These are phyloP conservation scores for Litocranius walleri DNA, from an alignment of 2,113 vertebrate species.

Conservation along the genomic window DNA sequence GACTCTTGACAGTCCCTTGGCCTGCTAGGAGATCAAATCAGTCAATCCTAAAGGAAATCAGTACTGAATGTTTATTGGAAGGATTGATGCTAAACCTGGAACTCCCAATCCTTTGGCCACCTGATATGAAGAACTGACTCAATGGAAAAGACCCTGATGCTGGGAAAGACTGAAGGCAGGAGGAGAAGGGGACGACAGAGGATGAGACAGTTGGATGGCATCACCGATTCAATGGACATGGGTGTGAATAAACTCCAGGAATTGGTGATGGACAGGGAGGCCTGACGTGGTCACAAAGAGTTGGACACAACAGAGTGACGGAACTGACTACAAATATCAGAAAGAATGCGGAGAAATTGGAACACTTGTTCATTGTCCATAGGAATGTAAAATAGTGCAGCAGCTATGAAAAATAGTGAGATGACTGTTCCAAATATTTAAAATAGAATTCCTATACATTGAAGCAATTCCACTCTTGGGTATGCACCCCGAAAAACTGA, in stretches of 20 bases:
- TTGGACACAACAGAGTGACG: neutral
- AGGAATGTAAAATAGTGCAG: neutral
- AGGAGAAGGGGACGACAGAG: neutral
- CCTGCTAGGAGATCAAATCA: neutral
- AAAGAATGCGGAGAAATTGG: neutral
- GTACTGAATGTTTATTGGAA: neutral
- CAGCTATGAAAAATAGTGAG: neutral
- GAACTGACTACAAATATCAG: neutral
- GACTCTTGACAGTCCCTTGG: neutral
- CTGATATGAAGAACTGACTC: neutral
- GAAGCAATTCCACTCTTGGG: neutral
- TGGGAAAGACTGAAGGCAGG: neutral
- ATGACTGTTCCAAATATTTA: neutral
- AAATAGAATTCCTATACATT: neutral
- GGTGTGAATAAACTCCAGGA: neutral
- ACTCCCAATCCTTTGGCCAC: neutral
- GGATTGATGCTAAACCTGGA: neutral
- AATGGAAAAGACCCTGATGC: neutral
- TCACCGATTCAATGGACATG: neutral
- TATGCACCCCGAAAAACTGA: neutral
- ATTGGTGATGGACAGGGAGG: neutral
- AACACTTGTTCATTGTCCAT: neutral
- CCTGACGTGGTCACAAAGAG: neutral
- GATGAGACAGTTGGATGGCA: neutral
- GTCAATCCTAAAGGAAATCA: neutral